phyloP scores from a whole-genome alignment of 23 tunicate species.

The Trididemnum miniatum region DNA sequence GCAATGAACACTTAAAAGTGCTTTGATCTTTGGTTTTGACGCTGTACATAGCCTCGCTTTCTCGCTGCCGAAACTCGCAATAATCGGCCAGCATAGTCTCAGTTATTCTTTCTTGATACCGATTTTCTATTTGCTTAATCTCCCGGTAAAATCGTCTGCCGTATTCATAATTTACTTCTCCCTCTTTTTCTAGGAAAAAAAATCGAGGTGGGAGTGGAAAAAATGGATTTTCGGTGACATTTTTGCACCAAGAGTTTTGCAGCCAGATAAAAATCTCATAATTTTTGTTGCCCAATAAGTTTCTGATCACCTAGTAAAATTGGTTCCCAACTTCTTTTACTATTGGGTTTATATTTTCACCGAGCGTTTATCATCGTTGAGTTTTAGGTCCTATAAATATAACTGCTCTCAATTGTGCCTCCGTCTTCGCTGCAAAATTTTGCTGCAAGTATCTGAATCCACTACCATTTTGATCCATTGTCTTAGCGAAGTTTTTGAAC shows the following conservation, averaged over 20 bases:
- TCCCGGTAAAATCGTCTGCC: neutral
- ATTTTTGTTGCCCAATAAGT: neutral
- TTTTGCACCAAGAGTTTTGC: neutral
- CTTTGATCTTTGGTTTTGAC: too few relatives aligned
- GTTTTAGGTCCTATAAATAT: slow-evolving; percentile 17
- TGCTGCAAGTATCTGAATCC: slow-evolving; percentile 26
- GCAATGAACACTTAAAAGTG: too few relatives aligned
- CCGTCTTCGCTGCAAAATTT: neutral
- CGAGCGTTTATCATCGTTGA: neutral
- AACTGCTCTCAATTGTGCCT: slow-evolving; percentile 20
- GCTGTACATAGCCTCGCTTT: neutral
- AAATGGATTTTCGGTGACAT: neutral
- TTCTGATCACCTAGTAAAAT: neutral
- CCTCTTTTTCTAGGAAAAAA: neutral
- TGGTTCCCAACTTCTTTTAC: neutral
- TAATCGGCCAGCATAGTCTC: neutral
- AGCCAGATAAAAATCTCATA: neutral
- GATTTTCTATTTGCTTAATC: neutral
- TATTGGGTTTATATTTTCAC: neutral
- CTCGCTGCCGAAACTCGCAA: neutral
- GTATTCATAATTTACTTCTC: too few relatives aligned
- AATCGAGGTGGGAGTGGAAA: neutral
- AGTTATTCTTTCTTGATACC: neutral
- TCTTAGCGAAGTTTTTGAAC: slow-evolving; percentile 22
- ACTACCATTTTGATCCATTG: slow-evolving; percentile 13